phyloP scores from a whole-genome alignment of 1,140 invertebrate genomes.

The Habropoda laboriosa region DNA sequence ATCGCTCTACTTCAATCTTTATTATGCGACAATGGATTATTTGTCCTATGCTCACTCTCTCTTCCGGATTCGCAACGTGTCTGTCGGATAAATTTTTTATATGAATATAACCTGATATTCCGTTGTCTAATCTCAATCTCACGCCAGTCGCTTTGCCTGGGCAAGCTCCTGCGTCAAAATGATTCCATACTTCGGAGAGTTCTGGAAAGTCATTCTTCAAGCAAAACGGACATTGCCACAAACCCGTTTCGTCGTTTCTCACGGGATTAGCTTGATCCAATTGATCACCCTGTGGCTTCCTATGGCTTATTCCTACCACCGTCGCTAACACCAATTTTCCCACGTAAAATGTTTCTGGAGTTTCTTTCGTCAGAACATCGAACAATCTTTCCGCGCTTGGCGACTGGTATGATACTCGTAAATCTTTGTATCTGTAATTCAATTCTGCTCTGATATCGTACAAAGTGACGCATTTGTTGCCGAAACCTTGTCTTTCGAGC shows the following conservation, averaged over 20 bases:
- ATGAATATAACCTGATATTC: slow-evolving; percentile 96
- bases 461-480: slow-evolving; percentile 98
- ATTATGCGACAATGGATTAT: slow-evolving; percentile 96
- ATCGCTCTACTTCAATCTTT: slow-evolving; percentile 97
- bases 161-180: slow-evolving; percentile 97
- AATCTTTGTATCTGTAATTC: slow-evolving; percentile 97
- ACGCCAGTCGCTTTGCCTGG: slow-evolving; percentile 97
- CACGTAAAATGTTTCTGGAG: slow-evolving; percentile 96
- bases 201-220: slow-evolving; percentile 97
- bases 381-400: slow-evolving; percentile 94
- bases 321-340: slow-evolving; percentile 92
- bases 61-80: slow-evolving; percentile 95
- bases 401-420: slow-evolving; percentile 90
- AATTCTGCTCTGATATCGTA: slow-evolving; percentile 99
- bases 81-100: slow-evolving; percentile 98
- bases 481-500: slow-evolving; percentile 96
- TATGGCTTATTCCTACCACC: slow-evolving; percentile 90
- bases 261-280: slow-evolving; percentile 97
- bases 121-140: slow-evolving; percentile 95
- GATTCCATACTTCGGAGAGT: slow-evolving; percentile 98
- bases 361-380: slow-evolving; percentile 98
- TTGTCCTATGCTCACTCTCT: slow-evolving; percentile 93
- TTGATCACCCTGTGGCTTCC: slow-evolving; percentile 95
- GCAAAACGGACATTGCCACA: slow-evolving; percentile 99
- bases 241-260: slow-evolving; percentile 94